A percentile compares a stretch with the other conserved stretches of the same genome.
These are phyloP conservation scores for Morinoia aosen DNA, from an alignment of 2,888 invertebrate species.

Conservation along the genomic window DNA sequence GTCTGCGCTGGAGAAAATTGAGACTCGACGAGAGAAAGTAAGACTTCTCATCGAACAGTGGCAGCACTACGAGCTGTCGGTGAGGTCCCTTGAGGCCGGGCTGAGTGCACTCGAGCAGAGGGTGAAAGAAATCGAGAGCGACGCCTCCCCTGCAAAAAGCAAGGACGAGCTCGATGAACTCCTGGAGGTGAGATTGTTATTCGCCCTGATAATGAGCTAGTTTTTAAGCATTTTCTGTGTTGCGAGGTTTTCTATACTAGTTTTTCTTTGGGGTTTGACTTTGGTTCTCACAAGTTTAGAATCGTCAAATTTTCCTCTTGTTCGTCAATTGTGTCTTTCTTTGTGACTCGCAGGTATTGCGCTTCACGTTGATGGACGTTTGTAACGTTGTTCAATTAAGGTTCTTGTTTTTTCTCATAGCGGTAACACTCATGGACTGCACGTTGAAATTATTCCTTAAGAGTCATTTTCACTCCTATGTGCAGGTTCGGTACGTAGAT, in stretches of 20 bases:
- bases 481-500: too few species aligned
- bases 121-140: conserved; percentile 60
- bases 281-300: background rate
- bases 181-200: conserved; percentile 58
- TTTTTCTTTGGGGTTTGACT: background rate
- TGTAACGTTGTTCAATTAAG: too few species aligned
- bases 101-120: conserved; percentile 64
- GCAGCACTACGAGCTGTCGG: conserved; percentile 72
- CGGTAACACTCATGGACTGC: too few species aligned
- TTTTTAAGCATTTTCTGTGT: background rate
- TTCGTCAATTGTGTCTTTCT: background rate
- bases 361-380: too few species aligned
- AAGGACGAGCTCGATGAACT: conserved; percentile 62
- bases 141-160: conserved; percentile 55
- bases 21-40: conserved; percentile 80
- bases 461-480: too few species aligned
- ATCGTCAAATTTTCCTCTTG: background rate
- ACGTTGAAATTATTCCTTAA: too few species aligned
- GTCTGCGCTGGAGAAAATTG: conserved; percentile 78
- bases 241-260: background rate
- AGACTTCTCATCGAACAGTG: conserved; percentile 81
- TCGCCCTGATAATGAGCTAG: background rate
- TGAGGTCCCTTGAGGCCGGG: conserved; percentile 63
- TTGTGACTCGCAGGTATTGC: too few species aligned
- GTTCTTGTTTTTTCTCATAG: too few species aligned